Conservation (phyloP, 2,888 invertebrate genomes). For the Rhaphigaster nebulosa region DNA sequence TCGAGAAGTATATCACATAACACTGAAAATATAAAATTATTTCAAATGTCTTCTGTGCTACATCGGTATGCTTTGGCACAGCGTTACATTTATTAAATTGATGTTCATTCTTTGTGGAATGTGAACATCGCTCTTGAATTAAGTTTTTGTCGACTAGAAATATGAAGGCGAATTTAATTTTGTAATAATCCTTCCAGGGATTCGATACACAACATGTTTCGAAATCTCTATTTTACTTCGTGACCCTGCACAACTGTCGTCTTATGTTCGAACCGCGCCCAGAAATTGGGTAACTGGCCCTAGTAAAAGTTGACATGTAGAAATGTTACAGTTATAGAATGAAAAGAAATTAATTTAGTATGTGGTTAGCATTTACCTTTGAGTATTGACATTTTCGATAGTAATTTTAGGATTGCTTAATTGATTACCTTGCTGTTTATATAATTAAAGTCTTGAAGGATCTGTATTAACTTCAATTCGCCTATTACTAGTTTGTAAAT, state of each 20-base stretch:
- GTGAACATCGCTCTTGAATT: too few species aligned
- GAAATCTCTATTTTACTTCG: background rate
- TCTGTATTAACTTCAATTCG: too few species aligned
- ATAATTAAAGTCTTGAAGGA: background rate
- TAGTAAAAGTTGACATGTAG: background rate
- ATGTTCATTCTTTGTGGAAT: too few species aligned
- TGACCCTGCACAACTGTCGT: background rate
- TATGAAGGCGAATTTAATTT: background rate
- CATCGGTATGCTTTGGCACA: too few species aligned
- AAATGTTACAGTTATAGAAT: background rate
- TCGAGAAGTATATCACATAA: too few species aligned
- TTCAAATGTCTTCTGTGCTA: too few species aligned
- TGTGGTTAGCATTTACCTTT: background rate
- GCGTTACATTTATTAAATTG: too few species aligned
- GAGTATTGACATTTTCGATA: background rate
- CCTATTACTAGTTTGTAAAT: too few species aligned
- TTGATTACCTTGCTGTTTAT: too few species aligned
- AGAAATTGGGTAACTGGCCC: background rate
- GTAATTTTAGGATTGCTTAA: background rate
- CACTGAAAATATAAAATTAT: too few species aligned
- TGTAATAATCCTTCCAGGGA: background rate
- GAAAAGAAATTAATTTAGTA: background rate
- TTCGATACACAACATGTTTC: background rate
- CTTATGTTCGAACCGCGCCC: background rate
- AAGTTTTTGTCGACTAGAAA: too few species aligned